Evolutionary conservation across 2,797 vertebrate genomes (phyloP).

Genomic region (Mastacembelus armatus): DNA sequence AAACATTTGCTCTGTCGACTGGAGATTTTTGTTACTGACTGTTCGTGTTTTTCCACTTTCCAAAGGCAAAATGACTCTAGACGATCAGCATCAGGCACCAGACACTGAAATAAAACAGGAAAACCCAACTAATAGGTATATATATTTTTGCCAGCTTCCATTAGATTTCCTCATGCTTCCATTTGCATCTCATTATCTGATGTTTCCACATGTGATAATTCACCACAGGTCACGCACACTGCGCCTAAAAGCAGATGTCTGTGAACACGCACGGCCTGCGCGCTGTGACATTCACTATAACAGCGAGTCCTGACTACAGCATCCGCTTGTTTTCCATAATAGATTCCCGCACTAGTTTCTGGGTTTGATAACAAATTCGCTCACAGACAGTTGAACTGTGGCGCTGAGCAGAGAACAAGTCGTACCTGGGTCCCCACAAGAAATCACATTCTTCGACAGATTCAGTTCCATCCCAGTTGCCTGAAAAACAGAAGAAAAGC

Average conservation of each 20-base stretch:
- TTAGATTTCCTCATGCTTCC: background rate
- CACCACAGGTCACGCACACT: background rate
- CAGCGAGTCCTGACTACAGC: conserved; percentile 6
- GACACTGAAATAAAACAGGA: background rate
- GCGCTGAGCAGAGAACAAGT: background rate
- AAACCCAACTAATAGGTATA: background rate
- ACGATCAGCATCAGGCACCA: conserved; percentile 2
- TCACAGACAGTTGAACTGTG: background rate
- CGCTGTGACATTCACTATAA: background rate
- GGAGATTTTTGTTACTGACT: background rate
- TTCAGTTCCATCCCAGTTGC: conserved; percentile 83
- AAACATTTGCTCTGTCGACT: background rate
- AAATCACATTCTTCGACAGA: conserved; percentile 80
- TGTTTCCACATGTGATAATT: conserved; percentile 6
- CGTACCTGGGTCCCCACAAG: conserved; percentile 77
- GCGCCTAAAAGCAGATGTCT: conserved; percentile 14
- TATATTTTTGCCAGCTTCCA: background rate
- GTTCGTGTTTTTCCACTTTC: background rate
- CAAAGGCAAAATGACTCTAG: background rate
- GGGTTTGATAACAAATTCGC: no score
- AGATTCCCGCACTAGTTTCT: no score
- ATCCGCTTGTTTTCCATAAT: background rate
- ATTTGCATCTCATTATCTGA: conserved; percentile 30
- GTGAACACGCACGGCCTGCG: conserved; percentile 7
- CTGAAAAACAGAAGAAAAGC: conserved; percentile 62